These are phyloP conservation scores for Athalia rosae DNA, from an alignment of 2,888 invertebrate species.

Conservation along the genomic window DNA sequence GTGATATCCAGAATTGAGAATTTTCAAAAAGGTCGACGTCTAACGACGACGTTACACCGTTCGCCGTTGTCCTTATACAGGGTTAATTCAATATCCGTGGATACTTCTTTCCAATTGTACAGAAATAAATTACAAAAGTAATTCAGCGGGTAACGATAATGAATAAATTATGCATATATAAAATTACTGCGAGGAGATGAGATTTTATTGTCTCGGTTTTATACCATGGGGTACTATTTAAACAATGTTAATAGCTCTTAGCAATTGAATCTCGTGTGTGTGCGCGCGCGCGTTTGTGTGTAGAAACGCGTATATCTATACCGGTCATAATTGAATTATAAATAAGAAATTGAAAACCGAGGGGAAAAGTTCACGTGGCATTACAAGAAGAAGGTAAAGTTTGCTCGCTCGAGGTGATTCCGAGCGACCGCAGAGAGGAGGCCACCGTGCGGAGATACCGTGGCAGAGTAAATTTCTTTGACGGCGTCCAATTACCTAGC, in stretches of 20 bases:
- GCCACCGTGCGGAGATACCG: constrained; percentile 40
- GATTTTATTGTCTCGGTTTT: too few species aligned
- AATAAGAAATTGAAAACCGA: constrained; percentile 1
- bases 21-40: too few species aligned
- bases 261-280: background rate
- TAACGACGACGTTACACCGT: too few species aligned
- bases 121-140: too few species aligned
- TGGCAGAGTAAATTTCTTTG: constrained; percentile 51
- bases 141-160: too few species aligned
- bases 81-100: too few species aligned
- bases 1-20: too few species aligned
- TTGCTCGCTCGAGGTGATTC: constrained; percentile 31
- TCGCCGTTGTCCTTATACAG: too few species aligned
- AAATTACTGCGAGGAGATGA: too few species aligned
- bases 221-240: too few species aligned
- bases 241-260: background rate
- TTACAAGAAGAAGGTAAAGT: background rate
- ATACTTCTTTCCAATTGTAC: too few species aligned
- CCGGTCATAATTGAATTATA: background rate
- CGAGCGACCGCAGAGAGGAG: constrained; percentile 36
- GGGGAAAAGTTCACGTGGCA: constrained; percentile 30
- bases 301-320: constrained; percentile 13
- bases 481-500: constrained; percentile 60
- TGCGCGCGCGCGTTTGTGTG: background rate
- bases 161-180: too few species aligned